Conservation (phyloP, 2,113 vertebrate species). For the Megaceryle torquata region DNA sequence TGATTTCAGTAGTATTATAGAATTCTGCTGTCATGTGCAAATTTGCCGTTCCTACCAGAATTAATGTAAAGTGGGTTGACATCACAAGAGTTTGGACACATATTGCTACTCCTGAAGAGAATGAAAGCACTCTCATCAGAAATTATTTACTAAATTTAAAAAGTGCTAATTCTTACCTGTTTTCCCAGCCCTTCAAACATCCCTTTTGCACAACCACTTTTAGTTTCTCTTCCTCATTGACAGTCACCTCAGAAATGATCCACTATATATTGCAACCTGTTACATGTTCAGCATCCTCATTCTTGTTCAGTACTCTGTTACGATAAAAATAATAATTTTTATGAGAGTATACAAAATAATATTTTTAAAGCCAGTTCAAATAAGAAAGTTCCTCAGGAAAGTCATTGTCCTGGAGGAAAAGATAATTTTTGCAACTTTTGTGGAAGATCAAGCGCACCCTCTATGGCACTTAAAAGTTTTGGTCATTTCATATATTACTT, state of each 20-base stretch:
- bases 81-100: not conserved
- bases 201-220: not conserved
- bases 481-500: not conserved
- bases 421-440: not conserved
- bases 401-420: not conserved
- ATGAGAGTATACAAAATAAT: not conserved
- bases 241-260: not conserved
- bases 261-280: not conserved
- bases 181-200: not conserved
- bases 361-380: not conserved
- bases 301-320: not conserved
- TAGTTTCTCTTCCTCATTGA: not conserved
- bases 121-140: not conserved
- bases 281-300: not conserved
- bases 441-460: not conserved
- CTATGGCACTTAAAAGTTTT: not conserved
- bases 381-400: not conserved
- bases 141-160: not conserved
- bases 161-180: not conserved
- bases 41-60: slow-evolving; percentile 38
- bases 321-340: not conserved
- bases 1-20: slow-evolving; percentile 1
- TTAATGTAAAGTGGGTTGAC: not conserved
- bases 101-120: not conserved
- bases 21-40: not conserved